phyloP scores from a whole-genome alignment of 92 coral and sea anemone species.

The Epizoanthus ramosus region DNA sequence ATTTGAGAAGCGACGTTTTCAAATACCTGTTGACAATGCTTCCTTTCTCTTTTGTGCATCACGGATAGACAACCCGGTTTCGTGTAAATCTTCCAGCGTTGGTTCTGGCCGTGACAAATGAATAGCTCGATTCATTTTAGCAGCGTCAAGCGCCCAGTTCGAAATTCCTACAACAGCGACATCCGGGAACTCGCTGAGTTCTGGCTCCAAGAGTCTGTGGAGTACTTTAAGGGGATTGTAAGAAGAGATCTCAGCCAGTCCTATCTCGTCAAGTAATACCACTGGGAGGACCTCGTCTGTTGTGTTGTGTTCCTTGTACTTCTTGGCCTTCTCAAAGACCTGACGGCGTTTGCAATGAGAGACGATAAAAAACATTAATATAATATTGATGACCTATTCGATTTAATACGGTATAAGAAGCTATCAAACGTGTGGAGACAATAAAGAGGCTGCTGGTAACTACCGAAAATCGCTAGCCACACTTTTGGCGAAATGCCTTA shows the following conservation, averaged over 20 bases:
- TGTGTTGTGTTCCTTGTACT: conserved; percentile 71
- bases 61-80: conserved; percentile 82
- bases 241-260: conserved; percentile 87
- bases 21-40: too few species aligned
- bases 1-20: too few species aligned
- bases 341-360: neutral
- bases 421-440: too few species aligned
- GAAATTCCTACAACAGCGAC: conserved; percentile 94
- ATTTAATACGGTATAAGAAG: too few species aligned
- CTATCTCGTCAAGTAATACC: conserved; percentile 91
- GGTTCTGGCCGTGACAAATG: conserved; percentile 96
- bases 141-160: conserved; percentile 95
- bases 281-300: conserved; percentile 84
- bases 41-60: conserved; percentile 35
- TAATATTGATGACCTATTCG: too few species aligned
- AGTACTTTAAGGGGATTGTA: conserved; percentile 92
- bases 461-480: too few species aligned
- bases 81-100: conserved; percentile 68
- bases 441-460: too few species aligned
- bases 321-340: conserved; percentile 87
- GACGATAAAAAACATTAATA: too few species aligned
- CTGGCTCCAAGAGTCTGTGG: conserved; percentile 91
- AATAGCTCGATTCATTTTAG: conserved; percentile 94
- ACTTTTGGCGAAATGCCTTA: too few species aligned
- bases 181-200: conserved; percentile 75